phyloP scores from a whole-genome alignment of 2,888 invertebrate species.

The Lordiphosa fenestrarum region DNA sequence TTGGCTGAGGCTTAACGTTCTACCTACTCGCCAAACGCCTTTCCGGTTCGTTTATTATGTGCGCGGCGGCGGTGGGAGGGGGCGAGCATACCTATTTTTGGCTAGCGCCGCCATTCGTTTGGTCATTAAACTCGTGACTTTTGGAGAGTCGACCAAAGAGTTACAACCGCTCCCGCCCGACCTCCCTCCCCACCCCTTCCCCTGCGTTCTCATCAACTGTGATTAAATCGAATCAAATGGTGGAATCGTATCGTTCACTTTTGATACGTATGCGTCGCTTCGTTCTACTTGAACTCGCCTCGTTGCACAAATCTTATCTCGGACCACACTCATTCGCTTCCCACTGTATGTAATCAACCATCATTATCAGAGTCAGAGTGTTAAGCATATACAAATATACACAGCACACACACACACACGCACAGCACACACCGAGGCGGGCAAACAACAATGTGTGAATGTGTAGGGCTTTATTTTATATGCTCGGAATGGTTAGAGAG shows the following conservation, averaged over 20 bases:
- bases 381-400: slow-evolving; percentile 2
- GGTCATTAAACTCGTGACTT: slow-evolving; percentile 44
- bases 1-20: too few species aligned
- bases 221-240: slow-evolving; percentile 28
- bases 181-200: neutral
- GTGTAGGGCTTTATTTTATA: neutral
- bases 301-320: slow-evolving; percentile 71
- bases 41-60: slow-evolving; percentile 1
- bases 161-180: neutral
- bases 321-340: slow-evolving; percentile 35
- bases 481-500: slow-evolving; percentile 6
- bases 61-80: neutral
- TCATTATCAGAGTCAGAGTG: slow-evolving; percentile 30
- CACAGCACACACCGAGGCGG: neutral
- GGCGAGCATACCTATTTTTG: slow-evolving; percentile 12
- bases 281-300: slow-evolving; percentile 60
- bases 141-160: neutral
- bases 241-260: slow-evolving; percentile 2
- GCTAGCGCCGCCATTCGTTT: slow-evolving; percentile 46
- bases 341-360: slow-evolving; percentile 56
- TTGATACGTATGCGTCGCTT: slow-evolving; percentile 35
- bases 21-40: slow-evolving; percentile 1
- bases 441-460: neutral
- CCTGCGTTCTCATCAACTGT: slow-evolving; percentile 5
- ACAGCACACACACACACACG: slow-evolving; percentile 1